Conservation (phyloP, 2,113 vertebrate genomes). For the Sclerurus mexicanus region DNA sequence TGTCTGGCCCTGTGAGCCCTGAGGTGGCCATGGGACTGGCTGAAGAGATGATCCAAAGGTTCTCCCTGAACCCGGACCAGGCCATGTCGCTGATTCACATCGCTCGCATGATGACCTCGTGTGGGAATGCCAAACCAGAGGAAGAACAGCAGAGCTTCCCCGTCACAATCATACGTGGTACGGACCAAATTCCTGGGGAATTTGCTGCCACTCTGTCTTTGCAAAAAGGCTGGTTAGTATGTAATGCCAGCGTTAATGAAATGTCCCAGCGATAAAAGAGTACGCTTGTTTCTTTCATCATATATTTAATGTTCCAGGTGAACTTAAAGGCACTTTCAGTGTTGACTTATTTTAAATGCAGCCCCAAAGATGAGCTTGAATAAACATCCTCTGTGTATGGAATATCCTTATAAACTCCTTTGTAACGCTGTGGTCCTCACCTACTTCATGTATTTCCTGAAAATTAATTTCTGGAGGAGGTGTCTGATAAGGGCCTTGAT, state of each 20-base stretch:
- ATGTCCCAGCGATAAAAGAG: neutral
- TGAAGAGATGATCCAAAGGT: constrained; percentile 51
- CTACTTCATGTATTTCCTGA: neutral
- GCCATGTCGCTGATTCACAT: constrained; percentile 61
- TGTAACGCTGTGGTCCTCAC: neutral
- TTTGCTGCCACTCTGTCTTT: neutral
- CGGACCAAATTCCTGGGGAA: neutral
- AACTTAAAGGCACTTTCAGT: neutral
- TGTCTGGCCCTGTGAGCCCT: neutral
- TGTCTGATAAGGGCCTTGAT: neutral
- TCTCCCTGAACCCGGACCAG: constrained; percentile 75
- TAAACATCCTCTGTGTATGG: neutral
- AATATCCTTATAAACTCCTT: neutral
- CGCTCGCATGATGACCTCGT: constrained; percentile 70
- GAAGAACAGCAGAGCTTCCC: neutral
- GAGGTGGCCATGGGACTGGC: constrained; percentile 54
- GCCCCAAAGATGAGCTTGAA: neutral
- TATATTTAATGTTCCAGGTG: neutral
- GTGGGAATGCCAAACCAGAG: neutral
- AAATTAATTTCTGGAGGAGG: neutral
- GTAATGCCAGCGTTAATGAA: neutral
- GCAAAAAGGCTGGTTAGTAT: neutral
- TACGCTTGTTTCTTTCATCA: neutral
- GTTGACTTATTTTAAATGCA: neutral
- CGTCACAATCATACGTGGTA: constrained; percentile 77